A percentile compares a stretch with the other conserved stretches of the same genome.
Conservation (phyloP, 1,140 invertebrate genomes). For the Temnothorax curvispinosus region DNA sequence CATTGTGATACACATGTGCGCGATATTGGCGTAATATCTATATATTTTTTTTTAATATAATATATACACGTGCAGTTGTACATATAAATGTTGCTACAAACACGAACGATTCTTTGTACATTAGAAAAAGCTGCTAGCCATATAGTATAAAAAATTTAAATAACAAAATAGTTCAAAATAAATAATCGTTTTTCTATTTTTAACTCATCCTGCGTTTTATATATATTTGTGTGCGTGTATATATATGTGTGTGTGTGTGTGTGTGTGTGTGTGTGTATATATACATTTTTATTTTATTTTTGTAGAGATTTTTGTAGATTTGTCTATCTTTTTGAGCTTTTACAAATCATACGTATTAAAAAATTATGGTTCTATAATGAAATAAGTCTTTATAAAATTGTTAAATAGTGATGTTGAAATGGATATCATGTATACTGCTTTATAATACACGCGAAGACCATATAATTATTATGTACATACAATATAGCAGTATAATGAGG, state of each 20-base stretch:
- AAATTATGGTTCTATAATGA: conserved; percentile 29
- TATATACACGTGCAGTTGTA: conserved; percentile 19
- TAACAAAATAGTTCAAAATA: conserved; percentile 47
- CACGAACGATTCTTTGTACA: conserved; percentile 12
- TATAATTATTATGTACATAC: conserved; percentile 18
- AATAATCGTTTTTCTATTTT: conserved; percentile 16
- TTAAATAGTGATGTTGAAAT: conserved; percentile 43
- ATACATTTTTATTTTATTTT: conserved; percentile 3
- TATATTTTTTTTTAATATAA: conserved; percentile 9
- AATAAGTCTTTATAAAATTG: conserved; percentile 49
- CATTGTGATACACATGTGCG: background rate
- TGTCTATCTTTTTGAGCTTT: conserved; percentile 40
- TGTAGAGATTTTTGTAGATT: background rate
- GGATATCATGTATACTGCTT: conserved; percentile 45
- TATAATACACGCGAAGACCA: conserved; percentile 12
- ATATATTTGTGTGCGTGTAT: background rate
- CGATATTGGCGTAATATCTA: conserved; percentile 5
- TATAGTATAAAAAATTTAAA: conserved; percentile 56
- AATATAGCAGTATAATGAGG: conserved; percentile 23
- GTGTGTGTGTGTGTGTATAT: background rate
- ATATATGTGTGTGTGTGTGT: background rate
- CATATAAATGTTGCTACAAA: conserved; percentile 41
- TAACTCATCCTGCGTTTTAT: conserved; percentile 15
- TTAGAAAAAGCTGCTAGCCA: conserved; percentile 36
- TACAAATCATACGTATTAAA: conserved; percentile 45